Conservation (phyloP, 64 coral and sea anemone species). For the Dendrophyllia cribrosa region DNA sequence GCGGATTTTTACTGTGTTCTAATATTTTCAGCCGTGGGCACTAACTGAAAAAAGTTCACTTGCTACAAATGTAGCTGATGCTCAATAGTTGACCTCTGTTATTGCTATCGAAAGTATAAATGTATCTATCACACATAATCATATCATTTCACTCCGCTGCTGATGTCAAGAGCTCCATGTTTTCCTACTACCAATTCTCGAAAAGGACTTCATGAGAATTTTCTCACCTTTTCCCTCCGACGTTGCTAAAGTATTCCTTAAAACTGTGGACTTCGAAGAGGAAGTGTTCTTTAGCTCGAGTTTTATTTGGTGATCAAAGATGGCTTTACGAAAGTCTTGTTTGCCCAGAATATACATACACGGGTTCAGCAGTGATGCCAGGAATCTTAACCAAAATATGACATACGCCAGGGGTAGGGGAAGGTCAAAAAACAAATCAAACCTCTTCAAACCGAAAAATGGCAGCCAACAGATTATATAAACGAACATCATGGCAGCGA, state of each 20-base stretch:
- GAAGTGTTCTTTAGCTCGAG: neutral
- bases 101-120: too few relatives aligned
- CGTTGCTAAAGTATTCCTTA: slow-evolving; percentile 4
- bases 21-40: too few relatives aligned
- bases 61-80: too few relatives aligned
- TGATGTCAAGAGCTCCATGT: neutral
- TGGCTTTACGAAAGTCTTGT: slow-evolving; percentile 76
- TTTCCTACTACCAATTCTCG: neutral
- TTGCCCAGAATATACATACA: slow-evolving; percentile 86
- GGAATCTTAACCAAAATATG: slow-evolving; percentile 57
- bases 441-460: slow-evolving; percentile 45
- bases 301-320: slow-evolving; percentile 2
- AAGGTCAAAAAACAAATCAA: slow-evolving; percentile 1
- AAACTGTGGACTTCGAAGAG: slow-evolving; percentile 31
- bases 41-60: too few relatives aligned
- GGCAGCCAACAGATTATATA: slow-evolving; percentile 75
- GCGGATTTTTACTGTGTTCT: too few relatives aligned
- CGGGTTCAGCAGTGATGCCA: slow-evolving; percentile 77
- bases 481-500: slow-evolving; percentile 58
- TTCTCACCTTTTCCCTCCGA: neutral
- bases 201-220: slow-evolving; percentile 25
- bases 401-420: slow-evolving; percentile 52
- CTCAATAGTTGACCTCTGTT: too few relatives aligned
- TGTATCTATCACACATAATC: too few relatives aligned
- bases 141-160: too few relatives aligned